A percentile compares a stretch with the other conserved stretches of the same genome.
These are phyloP conservation scores for Tetraodon nigroviridis DNA, from an alignment of 2,113 vertebrate genomes.

Conservation along the genomic window DNA sequence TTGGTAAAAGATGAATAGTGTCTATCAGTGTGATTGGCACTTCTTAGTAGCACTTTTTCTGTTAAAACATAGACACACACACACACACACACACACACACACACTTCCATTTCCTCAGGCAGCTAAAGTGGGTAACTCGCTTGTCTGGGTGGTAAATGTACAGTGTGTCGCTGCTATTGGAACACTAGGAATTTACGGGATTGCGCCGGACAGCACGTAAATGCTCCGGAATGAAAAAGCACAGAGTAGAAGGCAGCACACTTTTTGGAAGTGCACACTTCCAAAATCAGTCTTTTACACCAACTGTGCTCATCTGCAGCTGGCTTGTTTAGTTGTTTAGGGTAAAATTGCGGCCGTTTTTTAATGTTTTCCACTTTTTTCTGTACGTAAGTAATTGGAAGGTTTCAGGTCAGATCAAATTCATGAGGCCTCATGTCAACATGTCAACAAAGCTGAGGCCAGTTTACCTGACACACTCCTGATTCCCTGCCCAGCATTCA, in stretches of 20 bases:
- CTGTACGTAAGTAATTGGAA: constrained; percentile 25
- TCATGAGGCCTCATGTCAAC: no score
- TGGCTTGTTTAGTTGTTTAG: constrained; percentile 44
- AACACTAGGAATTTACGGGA: constrained; percentile 57
- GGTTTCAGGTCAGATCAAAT: constrained; percentile 41
- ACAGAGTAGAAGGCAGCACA: constrained; percentile 48
- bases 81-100: constrained; percentile 4
- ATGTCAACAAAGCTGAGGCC: constrained; percentile 36
- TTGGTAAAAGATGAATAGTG: constrained; percentile 47
- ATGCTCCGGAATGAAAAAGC: constrained; percentile 58
- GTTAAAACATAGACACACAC: constrained; percentile 26
- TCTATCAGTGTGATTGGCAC: constrained; percentile 53
- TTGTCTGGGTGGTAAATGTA: constrained; percentile 41
- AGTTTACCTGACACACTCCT: constrained; percentile 58
- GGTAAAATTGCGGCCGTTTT: constrained; percentile 49
- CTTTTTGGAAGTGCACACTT: constrained; percentile 62
- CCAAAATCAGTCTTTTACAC: constrained; percentile 61
- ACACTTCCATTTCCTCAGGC: constrained; percentile 10
- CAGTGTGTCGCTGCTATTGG: constrained; percentile 34
- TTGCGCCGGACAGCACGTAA: constrained; percentile 47
- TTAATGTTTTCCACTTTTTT: constrained; percentile 28
- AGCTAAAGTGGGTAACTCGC: constrained; percentile 21
- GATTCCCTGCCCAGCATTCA: constrained; percentile 19
- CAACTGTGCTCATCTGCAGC: constrained; percentile 53
- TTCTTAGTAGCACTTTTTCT: constrained; percentile 29